A percentile compares a stretch with the other conserved stretches of the same genome.
Evolutionary conservation across 92 coral and sea anemone species (phyloP).

Genomic region (Ricordea florida): DNA sequence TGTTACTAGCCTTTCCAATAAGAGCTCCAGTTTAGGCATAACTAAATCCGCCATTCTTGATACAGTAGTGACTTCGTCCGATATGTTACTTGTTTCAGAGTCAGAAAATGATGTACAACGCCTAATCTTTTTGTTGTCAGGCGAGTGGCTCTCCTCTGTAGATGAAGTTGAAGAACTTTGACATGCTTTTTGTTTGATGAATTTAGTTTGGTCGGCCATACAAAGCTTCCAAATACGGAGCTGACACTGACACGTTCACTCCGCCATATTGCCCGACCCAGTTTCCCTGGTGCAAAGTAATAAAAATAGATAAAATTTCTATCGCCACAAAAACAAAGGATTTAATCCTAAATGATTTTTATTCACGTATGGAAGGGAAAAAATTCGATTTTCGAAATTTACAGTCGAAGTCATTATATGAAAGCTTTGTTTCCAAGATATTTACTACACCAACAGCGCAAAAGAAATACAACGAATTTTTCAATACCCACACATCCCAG

Average conservation of each 20-base stretch:
- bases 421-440: neutral
- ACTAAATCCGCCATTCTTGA: neutral
- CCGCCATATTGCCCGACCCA: neutral
- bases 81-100: neutral
- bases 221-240: neutral
- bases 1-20: neutral
- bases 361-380: neutral
- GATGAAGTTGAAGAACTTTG: neutral
- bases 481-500: slow-evolving; percentile 1
- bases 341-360: slow-evolving; percentile 1
- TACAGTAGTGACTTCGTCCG: neutral
- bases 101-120: neutral
- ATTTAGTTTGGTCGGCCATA: neutral
- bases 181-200: neutral
- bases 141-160: neutral
- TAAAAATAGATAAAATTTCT: slow-evolving; percentile 6
- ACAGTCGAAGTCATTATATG: slow-evolving; percentile 14
- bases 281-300: neutral
- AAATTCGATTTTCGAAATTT: neutral
- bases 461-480: slow-evolving; percentile 1
- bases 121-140: neutral
- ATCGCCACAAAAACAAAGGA: slow-evolving; percentile 8
- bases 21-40: neutral
- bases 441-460: neutral
- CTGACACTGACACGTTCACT: neutral